These are phyloP conservation scores for Carabus problematicus DNA, from an alignment of 2,888 invertebrate species.

Conservation along the genomic window DNA sequence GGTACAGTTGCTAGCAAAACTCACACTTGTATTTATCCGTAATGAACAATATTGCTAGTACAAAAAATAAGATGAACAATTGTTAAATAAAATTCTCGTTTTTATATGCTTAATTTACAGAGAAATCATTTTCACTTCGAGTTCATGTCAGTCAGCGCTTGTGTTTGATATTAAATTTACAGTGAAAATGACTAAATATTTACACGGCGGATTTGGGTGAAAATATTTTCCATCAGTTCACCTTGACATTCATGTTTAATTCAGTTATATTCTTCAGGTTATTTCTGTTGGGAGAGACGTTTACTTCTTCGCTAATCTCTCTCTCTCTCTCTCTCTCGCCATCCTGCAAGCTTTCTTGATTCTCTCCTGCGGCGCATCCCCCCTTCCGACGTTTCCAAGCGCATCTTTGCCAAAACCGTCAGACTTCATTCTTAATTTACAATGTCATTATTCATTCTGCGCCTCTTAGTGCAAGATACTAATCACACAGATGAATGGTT, in stretches of 20 bases:
- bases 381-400: conserved; percentile 1
- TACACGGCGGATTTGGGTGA: background rate
- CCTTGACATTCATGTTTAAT: conserved; percentile 5
- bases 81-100: no score
- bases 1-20: no score
- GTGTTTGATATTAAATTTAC: background rate
- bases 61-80: no score
- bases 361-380: background rate
- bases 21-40: no score
- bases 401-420: conserved; percentile 45
- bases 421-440: conserved; percentile 54
- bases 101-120: background rate
- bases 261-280: background rate
- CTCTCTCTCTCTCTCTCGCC: no score
- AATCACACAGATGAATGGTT: conserved; percentile 49
- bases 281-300: background rate
- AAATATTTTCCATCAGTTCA: background rate
- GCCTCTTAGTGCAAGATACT: conserved; percentile 46
- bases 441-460: conserved; percentile 53
- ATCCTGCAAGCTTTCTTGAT: no score
- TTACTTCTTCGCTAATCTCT: background rate
- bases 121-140: background rate
- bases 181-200: conserved; percentile 2
- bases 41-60: no score
- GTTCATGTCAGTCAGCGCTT: background rate